Evolutionary conservation across 1,140 invertebrate genomes (phyloP).

Genomic region (Diabrotica virgifera): DNA sequence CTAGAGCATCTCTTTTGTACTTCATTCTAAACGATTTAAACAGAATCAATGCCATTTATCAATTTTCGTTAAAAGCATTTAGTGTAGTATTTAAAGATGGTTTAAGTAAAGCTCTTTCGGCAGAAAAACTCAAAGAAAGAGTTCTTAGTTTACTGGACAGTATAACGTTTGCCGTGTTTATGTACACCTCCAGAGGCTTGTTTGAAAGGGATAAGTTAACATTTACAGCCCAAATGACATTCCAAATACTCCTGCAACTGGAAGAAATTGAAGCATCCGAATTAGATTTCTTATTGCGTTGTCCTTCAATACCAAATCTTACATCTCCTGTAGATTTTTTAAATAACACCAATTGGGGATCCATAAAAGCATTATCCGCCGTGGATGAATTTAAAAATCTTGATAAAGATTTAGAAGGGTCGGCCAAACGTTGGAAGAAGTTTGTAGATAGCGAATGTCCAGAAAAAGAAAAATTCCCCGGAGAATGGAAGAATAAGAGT

Average conservation of each 20-base stretch:
- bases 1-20: slow-evolving; percentile 85
- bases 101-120: slow-evolving; percentile 65
- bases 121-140: slow-evolving; percentile 67
- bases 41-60: slow-evolving; percentile 95
- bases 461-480: slow-evolving; percentile 90
- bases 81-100: slow-evolving; percentile 90
- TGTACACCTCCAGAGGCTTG: slow-evolving; percentile 85
- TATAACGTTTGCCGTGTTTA: slow-evolving; percentile 83
- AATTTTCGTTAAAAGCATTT: slow-evolving; percentile 94
- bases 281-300: slow-evolving; percentile 85
- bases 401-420: slow-evolving; percentile 90
- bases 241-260: slow-evolving; percentile 64
- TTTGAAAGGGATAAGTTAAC: slow-evolving; percentile 94
- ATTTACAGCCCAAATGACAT: slow-evolving; percentile 83
- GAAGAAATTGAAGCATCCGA: slow-evolving; percentile 70
- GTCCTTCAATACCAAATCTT: slow-evolving; percentile 63
- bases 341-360: slow-evolving; percentile 81
- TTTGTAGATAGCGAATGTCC: slow-evolving; percentile 88
- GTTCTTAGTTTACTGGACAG: slow-evolving; percentile 81
- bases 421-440: slow-evolving; percentile 83
- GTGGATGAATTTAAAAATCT: slow-evolving; percentile 82
- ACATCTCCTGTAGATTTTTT: slow-evolving; percentile 82
- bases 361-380: slow-evolving; percentile 73
- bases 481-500: slow-evolving; percentile 94
- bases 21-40: slow-evolving; percentile 91